Conservation (phyloP, 2,888 invertebrate species). For the Lepidochrysops patricia region DNA sequence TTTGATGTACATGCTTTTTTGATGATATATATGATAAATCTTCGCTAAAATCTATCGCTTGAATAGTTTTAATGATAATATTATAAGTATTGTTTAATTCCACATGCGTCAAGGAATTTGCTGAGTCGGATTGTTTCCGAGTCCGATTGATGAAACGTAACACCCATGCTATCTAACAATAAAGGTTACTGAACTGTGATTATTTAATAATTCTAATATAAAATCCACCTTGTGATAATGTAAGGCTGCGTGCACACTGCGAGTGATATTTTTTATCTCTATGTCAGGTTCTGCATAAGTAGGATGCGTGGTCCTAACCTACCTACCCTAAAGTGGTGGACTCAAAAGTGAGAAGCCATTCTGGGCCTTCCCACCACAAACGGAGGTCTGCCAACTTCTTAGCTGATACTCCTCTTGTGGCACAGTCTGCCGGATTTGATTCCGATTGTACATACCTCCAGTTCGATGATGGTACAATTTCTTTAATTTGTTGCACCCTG, state of each 20-base stretch:
- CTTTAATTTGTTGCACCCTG: conserved; percentile 14
- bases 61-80: conserved; percentile 12
- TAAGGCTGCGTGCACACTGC: conserved; percentile 15
- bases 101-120: background rate
- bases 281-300: background rate
- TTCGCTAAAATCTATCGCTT: conserved; percentile 10
- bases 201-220: conserved; percentile 8
- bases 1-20: background rate
- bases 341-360: conserved; percentile 15
- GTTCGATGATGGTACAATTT: conserved; percentile 2
- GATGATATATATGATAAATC: background rate
- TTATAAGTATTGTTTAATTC: background rate
- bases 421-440: conserved; percentile 16
- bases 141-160: conserved; percentile 9
- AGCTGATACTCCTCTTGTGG: conserved; percentile 14
- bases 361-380: conserved; percentile 10
- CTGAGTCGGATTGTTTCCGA: background rate
- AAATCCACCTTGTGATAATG: background rate
- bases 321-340: background rate
- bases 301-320: no score
- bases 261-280: background rate
- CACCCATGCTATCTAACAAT: conserved; percentile 10
- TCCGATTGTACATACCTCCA: conserved; percentile 14
- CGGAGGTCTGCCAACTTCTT: background rate
- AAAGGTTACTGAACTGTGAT: conserved; percentile 5